These are phyloP conservation scores for Corythornis madagascariensis DNA, from an alignment of 2,113 vertebrate species.

Conservation along the genomic window DNA sequence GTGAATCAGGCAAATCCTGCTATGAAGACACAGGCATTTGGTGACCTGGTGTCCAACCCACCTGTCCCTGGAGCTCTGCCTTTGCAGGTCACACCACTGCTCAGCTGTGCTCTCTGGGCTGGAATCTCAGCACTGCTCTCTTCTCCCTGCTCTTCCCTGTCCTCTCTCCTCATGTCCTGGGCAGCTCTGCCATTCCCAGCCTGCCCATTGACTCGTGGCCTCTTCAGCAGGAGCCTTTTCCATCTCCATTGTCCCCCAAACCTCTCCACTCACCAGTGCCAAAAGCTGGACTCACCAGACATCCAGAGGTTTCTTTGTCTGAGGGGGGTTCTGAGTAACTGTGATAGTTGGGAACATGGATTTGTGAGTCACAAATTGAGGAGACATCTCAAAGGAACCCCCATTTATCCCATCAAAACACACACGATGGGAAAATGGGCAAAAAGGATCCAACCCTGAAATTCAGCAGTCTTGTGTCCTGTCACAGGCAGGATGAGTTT, in stretches of 20 bases:
- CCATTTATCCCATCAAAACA: neutral
- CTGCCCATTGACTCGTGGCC: neutral
- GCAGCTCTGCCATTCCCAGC: neutral
- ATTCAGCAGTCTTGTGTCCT: neutral
- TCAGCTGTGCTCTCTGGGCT: rapidly evolving
- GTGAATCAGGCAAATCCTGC: neutral
- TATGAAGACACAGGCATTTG: neutral
- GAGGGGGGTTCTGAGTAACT: neutral
- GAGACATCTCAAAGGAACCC: neutral
- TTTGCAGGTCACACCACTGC: neutral
- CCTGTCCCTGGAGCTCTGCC: neutral
- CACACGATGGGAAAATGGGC: neutral
- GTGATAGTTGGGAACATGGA: neutral
- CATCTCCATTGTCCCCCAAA: neutral
- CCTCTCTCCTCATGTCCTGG: neutral
- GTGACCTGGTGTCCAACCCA: neutral
- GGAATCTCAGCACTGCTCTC: neutral
- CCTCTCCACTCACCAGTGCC: neutral
- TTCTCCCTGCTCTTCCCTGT: neutral
- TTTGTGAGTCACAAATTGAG: neutral
- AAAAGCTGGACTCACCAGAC: neutral
- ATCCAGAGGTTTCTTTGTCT: neutral
- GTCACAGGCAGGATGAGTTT: neutral
- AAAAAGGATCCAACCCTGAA: neutral
- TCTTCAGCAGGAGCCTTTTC: neutral